Evolutionary conservation across 2,113 vertebrate species (phyloP), one percentile per base, ranked within the genome.

Genomic region (Odobenus rosmarus): DNA sequence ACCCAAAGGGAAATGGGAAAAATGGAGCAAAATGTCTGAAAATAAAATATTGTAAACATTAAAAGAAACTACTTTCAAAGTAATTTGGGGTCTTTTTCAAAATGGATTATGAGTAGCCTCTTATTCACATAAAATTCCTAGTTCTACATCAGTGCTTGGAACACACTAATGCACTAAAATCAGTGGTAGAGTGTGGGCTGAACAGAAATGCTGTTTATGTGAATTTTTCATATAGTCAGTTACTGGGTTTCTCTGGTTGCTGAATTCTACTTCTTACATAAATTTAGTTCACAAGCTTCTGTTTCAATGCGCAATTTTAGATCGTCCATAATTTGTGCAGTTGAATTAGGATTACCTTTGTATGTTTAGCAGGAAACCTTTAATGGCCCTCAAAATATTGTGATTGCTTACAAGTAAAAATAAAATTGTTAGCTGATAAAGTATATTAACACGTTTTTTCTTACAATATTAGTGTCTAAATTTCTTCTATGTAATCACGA

Each of bases 271-370:
- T 96, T 98, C 71, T 97, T 98, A 97, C 98, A 95, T 98, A 97
- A 98, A 98, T 98, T 98, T 98, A 98, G 94, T 95, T 96, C 96
- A 98, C 95, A 98, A 95, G 95, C 96, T 98, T 98, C 97, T 98
- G 93, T 97, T 98, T 98, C 98, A 98, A 93, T 98, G 97, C 98
- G 95, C 96, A 98, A 51, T 97, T 98, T 98, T 98, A 97, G 95
- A 97, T 98, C 98, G 93, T 98, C 98, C 96, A 97, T 98, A 98
- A 98, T 98, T 98, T 98, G 93, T 98, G 85, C 98, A 97, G 93
- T 98, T 98, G 97, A 98, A 98, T 97, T 98, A 98, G 98, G 98
- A 98, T 99, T 98, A 95, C 90, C 97, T 98, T 98, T 98, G 77
- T 98, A 93, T 97, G 97, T 98, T 97, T 97, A 98, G 92, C 93